A percentile compares a stretch with the other conserved stretches of the same genome.
phyloP scores from a whole-genome alignment of 2,888 invertebrate species.

The Eulithis testata region DNA sequence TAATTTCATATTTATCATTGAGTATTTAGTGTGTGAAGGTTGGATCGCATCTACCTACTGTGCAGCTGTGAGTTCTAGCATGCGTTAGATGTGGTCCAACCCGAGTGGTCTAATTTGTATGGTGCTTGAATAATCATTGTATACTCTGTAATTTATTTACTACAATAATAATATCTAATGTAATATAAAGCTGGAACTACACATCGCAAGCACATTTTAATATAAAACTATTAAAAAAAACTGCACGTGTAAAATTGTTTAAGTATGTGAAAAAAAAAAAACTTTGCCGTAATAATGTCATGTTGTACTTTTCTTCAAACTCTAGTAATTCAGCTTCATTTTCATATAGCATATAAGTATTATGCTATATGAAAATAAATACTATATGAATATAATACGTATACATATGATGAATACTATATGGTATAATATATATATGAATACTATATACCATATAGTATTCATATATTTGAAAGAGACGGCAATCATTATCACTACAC shows the following conservation, averaged over 20 bases:
- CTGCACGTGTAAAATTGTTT: conserved; percentile 1
- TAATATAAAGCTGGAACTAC: neutral
- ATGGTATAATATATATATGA: too few relatives aligned
- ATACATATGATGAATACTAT: too few relatives aligned
- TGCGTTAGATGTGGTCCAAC: conserved; percentile 1
- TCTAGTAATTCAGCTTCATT: neutral
- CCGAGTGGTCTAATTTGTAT: conserved; percentile 27
- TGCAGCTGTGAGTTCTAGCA: neutral
- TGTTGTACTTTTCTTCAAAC: conserved; percentile 1
- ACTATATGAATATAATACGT: too few relatives aligned
- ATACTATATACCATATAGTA: too few relatives aligned
- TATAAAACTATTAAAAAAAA: neutral
- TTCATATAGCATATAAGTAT: too few relatives aligned
- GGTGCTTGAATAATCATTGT: conserved; percentile 25
- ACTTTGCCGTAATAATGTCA: neutral
- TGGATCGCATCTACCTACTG: neutral
- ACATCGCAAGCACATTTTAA: conserved; percentile 10
- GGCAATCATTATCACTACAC: neutral
- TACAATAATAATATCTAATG: neutral
- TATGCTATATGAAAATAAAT: too few relatives aligned
- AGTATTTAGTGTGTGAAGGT: neutral
- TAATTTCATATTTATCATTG: too few relatives aligned
- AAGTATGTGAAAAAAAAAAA: neutral
- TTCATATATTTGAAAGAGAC: neutral
- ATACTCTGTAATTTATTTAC: conserved; percentile 11